A percentile compares a stretch with the other conserved stretches of the same genome.
Conservation (phyloP, 2,797 vertebrate genomes). For the Tenualosa thibaudeaui region DNA sequence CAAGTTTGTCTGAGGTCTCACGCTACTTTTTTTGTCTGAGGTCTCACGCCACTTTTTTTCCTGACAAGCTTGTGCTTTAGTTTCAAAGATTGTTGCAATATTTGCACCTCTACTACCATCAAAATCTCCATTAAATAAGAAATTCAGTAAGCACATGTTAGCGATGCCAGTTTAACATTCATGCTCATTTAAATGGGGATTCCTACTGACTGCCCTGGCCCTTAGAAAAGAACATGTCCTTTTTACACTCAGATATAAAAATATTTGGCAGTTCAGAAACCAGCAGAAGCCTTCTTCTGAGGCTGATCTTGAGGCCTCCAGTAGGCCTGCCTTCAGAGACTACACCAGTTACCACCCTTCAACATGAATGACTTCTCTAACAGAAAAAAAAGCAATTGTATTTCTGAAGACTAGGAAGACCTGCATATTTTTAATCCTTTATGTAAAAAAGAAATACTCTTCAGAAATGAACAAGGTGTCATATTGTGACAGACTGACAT, state of each 20-base stretch:
- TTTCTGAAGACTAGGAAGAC: conserved; percentile 99
- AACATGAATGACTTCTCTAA: conserved; percentile 92
- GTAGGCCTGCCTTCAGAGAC: conserved; percentile 83
- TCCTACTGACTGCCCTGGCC: conserved; percentile 53
- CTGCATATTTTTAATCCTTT: conserved; percentile 88
- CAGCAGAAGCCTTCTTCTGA: conserved; percentile 42
- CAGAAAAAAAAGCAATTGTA: conserved; percentile 97
- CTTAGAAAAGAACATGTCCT: conserved; percentile 62
- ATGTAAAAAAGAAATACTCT: conserved; percentile 85
- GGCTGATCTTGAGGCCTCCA: conserved; percentile 51
- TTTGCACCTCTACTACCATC: conserved; percentile 45
- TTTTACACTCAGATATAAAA: conserved; percentile 71
- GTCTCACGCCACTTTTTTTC: conserved; percentile 51
- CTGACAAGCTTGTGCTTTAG: conserved; percentile 81
- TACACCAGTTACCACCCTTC: conserved; percentile 90
- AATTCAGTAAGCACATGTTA: conserved; percentile 59
- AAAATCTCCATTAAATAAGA: conserved; percentile 62
- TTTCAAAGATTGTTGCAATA: conserved; percentile 50
- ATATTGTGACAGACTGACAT: conserved; percentile 66
- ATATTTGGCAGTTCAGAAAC: conserved; percentile 80
- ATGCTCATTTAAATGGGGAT: conserved; percentile 54
- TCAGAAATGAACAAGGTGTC: conserved; percentile 69
- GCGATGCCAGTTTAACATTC: conserved; percentile 53
- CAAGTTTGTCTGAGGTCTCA: background rate
- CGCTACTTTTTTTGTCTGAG: conserved; percentile 47